Conservation (phyloP, 2,888 invertebrate genomes). For the Hydraecia micacea region DNA sequence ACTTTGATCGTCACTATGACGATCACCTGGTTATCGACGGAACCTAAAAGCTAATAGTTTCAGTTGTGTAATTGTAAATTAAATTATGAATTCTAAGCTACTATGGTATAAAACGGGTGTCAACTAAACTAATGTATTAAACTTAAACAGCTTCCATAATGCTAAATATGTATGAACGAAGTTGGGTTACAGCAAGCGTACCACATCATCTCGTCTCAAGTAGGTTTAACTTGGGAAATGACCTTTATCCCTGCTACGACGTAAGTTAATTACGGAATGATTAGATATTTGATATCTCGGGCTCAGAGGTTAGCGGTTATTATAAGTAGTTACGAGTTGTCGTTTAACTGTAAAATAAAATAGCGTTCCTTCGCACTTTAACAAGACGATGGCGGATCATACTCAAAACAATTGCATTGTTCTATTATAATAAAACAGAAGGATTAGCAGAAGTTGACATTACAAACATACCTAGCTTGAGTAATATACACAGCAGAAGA, state of each 20-base stretch:
- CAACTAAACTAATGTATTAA: constrained; percentile 29
- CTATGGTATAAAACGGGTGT: not conserved
- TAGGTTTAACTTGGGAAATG: constrained; percentile 54
- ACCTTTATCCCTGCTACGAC: constrained; percentile 51
- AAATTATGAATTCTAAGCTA: constrained; percentile 7
- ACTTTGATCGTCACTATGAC: constrained; percentile 27
- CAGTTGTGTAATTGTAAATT: constrained; percentile 16
- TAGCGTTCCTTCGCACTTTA: constrained; percentile 40
- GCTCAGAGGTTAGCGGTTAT: constrained; percentile 57
- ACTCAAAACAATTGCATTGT: constrained; percentile 61
- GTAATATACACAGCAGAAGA: constrained; percentile 17
- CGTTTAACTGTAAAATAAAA: constrained; percentile 49
- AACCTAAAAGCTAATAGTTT: constrained; percentile 14
- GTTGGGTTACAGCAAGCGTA: constrained; percentile 14
- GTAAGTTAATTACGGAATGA: constrained; percentile 52
- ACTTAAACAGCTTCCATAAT: constrained; percentile 12
- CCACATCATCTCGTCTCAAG: constrained; percentile 34
- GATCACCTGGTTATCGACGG: constrained; percentile 48
- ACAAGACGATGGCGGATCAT: constrained; percentile 35
- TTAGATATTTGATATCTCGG: constrained; percentile 58
- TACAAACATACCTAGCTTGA: constrained; percentile 28
- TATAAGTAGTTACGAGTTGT: constrained; percentile 39
- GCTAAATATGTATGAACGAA: constrained; percentile 41
- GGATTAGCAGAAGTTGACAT: constrained; percentile 42
- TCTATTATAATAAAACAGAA: constrained; percentile 47